These are phyloP conservation scores for Euura lappo DNA, from an alignment of 1,140 invertebrate genomes.

Conservation along the genomic window DNA sequence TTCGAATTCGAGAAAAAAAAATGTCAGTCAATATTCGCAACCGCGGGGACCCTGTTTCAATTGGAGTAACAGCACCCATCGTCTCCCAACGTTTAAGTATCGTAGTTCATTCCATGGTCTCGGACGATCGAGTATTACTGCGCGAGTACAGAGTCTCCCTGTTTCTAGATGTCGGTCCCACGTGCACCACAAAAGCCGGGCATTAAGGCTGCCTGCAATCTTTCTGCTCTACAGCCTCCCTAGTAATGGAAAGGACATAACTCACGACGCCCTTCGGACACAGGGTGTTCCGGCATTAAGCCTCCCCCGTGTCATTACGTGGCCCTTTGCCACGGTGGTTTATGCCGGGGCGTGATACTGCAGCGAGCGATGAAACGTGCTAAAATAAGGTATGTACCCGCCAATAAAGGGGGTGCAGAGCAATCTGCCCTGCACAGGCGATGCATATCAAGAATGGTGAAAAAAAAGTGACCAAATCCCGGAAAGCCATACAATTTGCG, in stretches of 20 bases:
- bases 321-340: neutral
- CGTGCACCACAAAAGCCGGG: neutral
- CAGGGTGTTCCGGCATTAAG: neutral
- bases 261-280: conserved; percentile 1
- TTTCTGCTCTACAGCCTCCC: neutral
- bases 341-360: conserved; percentile 4
- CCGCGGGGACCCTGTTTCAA: too few relatives aligned
- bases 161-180: neutral
- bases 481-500: too few relatives aligned
- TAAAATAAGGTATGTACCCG: neutral
- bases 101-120: too few relatives aligned
- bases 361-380: neutral
- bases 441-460: too few relatives aligned
- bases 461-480: too few relatives aligned
- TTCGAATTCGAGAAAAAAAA: too few relatives aligned
- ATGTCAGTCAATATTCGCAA: too few relatives aligned
- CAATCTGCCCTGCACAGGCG: too few relatives aligned
- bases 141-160: too few relatives aligned
- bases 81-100: too few relatives aligned
- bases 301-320: neutral
- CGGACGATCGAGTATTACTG: too few relatives aligned
- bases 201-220: neutral
- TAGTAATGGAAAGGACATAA: neutral
- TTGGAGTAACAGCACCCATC: too few relatives aligned
- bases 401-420: neutral